These are phyloP conservation scores for Leptoteleia sp. DNA, from an alignment of 1,140 invertebrate genomes.

Conservation along the genomic window DNA sequence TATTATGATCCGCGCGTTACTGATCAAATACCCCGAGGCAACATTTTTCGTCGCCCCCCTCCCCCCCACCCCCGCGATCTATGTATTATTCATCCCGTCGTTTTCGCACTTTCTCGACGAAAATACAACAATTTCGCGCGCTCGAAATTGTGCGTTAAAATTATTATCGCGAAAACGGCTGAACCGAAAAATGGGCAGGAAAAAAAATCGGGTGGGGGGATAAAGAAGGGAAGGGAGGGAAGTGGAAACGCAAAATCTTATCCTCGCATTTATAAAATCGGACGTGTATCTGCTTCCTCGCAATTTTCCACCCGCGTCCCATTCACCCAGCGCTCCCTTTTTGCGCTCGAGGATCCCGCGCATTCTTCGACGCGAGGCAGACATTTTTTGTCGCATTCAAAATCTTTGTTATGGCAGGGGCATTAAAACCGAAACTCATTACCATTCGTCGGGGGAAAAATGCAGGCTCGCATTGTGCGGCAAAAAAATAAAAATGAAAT, in stretches of 20 bases:
- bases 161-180: slow-evolving; percentile 5
- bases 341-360: slow-evolving; percentile 35
- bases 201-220: too few relatives aligned
- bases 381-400: slow-evolving; percentile 59
- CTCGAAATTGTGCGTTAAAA: slow-evolving; percentile 11
- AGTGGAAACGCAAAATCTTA: slow-evolving; percentile 21
- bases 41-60: slow-evolving; percentile 18
- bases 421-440: slow-evolving; percentile 61
- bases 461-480: slow-evolving; percentile 24
- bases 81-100: slow-evolving; percentile 42
- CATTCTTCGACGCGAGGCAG: slow-evolving; percentile 39
- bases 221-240: background rate
- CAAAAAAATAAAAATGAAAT: slow-evolving; percentile 9
- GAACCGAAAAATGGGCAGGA: too few relatives aligned
- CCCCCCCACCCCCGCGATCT: too few relatives aligned
- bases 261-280: slow-evolving; percentile 20
- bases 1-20: slow-evolving; percentile 36
- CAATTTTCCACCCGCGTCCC: slow-evolving; percentile 11
- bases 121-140: background rate
- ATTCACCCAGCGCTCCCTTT: slow-evolving; percentile 43
- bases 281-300: slow-evolving; percentile 43
- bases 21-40: slow-evolving; percentile 33
- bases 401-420: slow-evolving; percentile 48
- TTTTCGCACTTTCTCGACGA: slow-evolving; percentile 4
- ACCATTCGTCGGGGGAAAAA: slow-evolving; percentile 36